Evolutionary conservation across 1,140 invertebrate species (phyloP).

Genomic region (Camponotus floridanus): DNA sequence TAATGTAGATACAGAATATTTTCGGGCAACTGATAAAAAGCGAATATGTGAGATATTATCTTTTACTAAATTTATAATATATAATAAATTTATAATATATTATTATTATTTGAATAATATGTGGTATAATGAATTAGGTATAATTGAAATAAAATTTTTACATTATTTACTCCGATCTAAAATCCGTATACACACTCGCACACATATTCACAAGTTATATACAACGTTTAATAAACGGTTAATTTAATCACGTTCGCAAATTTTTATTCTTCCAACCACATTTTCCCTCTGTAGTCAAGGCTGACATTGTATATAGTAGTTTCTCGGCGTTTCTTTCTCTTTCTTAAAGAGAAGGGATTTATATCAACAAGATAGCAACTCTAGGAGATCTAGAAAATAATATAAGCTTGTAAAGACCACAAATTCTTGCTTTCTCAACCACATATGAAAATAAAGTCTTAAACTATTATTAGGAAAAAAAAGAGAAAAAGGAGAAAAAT

Average conservation of each 20-base stretch:
- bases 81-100: no score
- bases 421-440: neutral
- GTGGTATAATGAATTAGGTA: no score
- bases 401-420: neutral
- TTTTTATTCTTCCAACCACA: conserved; percentile 3
- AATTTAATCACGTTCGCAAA: neutral
- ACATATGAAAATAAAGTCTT: no score
- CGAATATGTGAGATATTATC: neutral
- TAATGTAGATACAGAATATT: neutral
- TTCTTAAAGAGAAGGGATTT: conserved; percentile 23
- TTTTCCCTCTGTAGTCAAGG: neutral
- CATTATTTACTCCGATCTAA: no score
- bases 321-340: conserved; percentile 22
- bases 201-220: no score
- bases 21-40: neutral
- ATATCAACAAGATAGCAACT: neutral
- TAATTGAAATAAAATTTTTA: no score
- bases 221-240: no score
- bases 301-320: conserved; percentile 4
- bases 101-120: neutral
- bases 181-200: no score
- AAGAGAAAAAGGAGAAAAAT: no score
- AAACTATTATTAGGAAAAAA: no score
- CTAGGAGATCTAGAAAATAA: neutral
- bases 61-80: neutral